These are phyloP conservation scores for Phania funesta DNA, from an alignment of 2,888 invertebrate species.

Conservation along the genomic window DNA sequence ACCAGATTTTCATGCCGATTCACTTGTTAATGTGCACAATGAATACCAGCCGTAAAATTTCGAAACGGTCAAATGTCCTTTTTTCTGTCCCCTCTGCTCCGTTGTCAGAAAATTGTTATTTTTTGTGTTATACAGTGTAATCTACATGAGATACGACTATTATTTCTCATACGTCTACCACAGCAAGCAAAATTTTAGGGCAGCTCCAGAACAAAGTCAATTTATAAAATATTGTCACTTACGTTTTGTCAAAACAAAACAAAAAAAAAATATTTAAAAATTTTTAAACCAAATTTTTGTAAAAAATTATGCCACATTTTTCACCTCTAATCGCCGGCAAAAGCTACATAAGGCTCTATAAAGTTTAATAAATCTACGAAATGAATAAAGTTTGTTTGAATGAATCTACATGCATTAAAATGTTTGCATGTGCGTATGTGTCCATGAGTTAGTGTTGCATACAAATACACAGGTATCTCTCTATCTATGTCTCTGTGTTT, in stretches of 20 bases:
- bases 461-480: not conserved
- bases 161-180: not conserved
- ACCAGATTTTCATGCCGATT: no score
- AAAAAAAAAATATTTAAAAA: not conserved
- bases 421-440: constrained; percentile 12
- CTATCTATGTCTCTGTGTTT: not conserved
- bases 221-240: constrained; percentile 32
- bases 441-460: not conserved
- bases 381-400: not conserved
- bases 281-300: constrained; percentile 33
- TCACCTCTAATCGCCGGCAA: constrained; percentile 52
- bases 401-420: not conserved
- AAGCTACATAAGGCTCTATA: constrained; percentile 5
- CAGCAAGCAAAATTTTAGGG: not conserved
- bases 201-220: not conserved
- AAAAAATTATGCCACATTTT: constrained; percentile 57
- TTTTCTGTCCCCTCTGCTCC: no score
- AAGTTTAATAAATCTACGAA: not conserved
- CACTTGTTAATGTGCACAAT: no score
- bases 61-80: no score
- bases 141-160: constrained; percentile 4
- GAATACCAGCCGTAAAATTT: no score
- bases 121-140: constrained; percentile 18
- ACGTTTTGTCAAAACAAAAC: constrained; percentile 28
- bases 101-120: no score